phyloP scores from a whole-genome alignment of 1,140 invertebrate species.

The Drosophila obscura region DNA sequence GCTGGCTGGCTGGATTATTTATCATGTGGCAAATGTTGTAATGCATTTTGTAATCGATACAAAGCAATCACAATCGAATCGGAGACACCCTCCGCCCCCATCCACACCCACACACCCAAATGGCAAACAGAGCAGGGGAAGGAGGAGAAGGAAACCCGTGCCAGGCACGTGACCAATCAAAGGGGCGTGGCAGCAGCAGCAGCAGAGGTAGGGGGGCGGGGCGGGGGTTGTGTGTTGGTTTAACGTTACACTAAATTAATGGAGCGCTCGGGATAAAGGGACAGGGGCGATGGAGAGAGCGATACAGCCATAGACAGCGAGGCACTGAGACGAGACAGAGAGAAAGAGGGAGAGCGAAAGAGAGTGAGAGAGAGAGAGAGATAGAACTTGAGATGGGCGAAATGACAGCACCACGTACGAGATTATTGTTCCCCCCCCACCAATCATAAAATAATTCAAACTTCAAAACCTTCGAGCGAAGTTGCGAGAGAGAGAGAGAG shows the following conservation, averaged over 20 bases:
- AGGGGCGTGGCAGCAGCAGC: slow-evolving; percentile 22
- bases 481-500: no score
- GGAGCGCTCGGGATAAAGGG: slow-evolving; percentile 9
- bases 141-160: slow-evolving; percentile 19
- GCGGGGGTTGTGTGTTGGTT: slow-evolving; percentile 9
- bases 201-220: not conserved
- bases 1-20: slow-evolving; percentile 45
- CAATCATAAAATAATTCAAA: slow-evolving; percentile 62
- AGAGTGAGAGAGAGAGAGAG: slow-evolving; percentile 12
- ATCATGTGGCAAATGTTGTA: slow-evolving; percentile 77
- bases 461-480: slow-evolving; percentile 27
- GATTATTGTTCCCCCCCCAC: not conserved
- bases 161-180: slow-evolving; percentile 73
- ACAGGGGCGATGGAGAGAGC: no score
- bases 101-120: slow-evolving; percentile 5
- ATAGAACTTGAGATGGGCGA: slow-evolving; percentile 21
- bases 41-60: slow-evolving; percentile 82
- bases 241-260: slow-evolving; percentile 62
- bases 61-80: slow-evolving; percentile 77
- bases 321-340: not conserved
- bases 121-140: not conserved
- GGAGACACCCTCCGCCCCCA: slow-evolving; percentile 22
- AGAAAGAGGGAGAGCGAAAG: slow-evolving; percentile 10
- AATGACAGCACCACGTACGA: slow-evolving; percentile 39
- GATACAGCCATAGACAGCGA: not conserved